Conservation (phyloP, 1,140 invertebrate genomes). For the Batillaria attramentaria region DNA sequence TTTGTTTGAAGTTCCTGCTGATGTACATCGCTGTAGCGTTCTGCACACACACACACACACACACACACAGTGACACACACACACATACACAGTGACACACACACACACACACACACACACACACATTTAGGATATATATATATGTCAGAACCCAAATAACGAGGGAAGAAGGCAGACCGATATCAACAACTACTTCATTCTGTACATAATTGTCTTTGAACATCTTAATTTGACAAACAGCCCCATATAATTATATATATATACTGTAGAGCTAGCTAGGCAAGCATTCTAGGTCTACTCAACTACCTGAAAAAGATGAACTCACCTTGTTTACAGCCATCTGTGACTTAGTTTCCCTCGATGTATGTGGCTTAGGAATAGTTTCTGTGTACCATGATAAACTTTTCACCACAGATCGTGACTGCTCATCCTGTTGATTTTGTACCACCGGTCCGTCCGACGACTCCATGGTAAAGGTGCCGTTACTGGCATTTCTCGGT, state of each 20-base stretch:
- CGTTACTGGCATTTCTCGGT: slow-evolving; percentile 13
- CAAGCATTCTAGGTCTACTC: not conserved
- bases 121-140: too few relatives aligned
- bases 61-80: not conserved
- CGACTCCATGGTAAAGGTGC: not conserved
- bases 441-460: slow-evolving; percentile 18
- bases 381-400: too few relatives aligned
- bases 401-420: too few relatives aligned
- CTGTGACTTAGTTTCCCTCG: too few relatives aligned
- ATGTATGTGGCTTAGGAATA: too few relatives aligned
- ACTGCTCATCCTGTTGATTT: slow-evolving; percentile 25
- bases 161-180: too few relatives aligned
- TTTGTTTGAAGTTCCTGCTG: slow-evolving; percentile 30
- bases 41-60: slow-evolving; percentile 32
- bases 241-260: not conserved
- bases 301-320: too few relatives aligned
- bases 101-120: not conserved
- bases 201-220: not conserved
- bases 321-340: too few relatives aligned
- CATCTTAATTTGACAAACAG: not conserved
- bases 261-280: not conserved
- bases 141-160: too few relatives aligned
- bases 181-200: too few relatives aligned
- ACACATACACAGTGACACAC: too few relatives aligned
- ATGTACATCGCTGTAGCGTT: slow-evolving; percentile 29